Percentiles rank a stretch among this genome's conserved stretches.
Evolutionary conservation across 23 tunicate genomes (phyloP).

Genomic region (Halocynthia aurantium): DNA sequence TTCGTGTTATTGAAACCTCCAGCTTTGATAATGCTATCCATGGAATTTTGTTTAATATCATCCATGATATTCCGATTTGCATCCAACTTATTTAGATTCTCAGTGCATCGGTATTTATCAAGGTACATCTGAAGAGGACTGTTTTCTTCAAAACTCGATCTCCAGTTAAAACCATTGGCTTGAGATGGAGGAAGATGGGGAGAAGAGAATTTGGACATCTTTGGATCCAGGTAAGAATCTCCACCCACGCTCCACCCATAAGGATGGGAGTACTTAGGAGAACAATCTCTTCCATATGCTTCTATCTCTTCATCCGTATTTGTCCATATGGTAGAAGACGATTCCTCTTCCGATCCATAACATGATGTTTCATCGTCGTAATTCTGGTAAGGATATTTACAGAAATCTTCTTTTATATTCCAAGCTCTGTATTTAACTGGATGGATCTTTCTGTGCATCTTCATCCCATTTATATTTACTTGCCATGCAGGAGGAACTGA

Average conservation of each 20-base stretch:
- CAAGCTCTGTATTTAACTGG: too few relatives aligned
- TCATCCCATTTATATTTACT: too few relatives aligned
- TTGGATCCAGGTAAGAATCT: not conserved
- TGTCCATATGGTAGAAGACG: not conserved
- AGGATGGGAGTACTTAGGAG: too few relatives aligned
- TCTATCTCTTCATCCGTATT: not conserved
- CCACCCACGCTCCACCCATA: not conserved
- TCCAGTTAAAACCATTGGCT: not conserved
- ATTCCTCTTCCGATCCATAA: not conserved
- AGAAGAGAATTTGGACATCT: not conserved
- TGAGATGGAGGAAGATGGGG: not conserved
- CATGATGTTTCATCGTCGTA: not conserved
- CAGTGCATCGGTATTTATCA: too few relatives aligned
- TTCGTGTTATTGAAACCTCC: not conserved
- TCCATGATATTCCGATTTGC: not conserved
- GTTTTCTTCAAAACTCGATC: too few relatives aligned
- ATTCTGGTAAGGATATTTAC: too few relatives aligned
- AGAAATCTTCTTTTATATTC: too few relatives aligned
- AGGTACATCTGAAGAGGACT: too few relatives aligned
- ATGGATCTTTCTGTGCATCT: too few relatives aligned
- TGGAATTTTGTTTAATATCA: not conserved
- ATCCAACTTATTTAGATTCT: not conserved
- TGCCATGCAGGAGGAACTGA: too few relatives aligned
- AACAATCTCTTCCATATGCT: too few relatives aligned
- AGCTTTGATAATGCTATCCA: not conserved